Evolutionary conservation across 2,888 invertebrate genomes (phyloP), one percentile per base, ranked within the genome.

Genomic region (Adineta ricciae): DNA sequence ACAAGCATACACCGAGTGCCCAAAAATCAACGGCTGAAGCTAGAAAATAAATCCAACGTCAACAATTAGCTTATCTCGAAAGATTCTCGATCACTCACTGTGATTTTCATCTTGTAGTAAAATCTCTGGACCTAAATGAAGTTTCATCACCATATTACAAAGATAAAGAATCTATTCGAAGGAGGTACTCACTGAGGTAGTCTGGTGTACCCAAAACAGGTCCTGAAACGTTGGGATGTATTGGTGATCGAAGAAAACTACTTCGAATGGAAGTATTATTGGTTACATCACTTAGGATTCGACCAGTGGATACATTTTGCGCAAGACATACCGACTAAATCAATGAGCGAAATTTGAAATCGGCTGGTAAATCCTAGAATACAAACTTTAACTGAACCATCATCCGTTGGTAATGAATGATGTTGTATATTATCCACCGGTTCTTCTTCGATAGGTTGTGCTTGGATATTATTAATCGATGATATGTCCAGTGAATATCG

Each of bases 201-300:
- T 97, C 97, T 0, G 97, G 97, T 0, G 97, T 97, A 0, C 97
- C 97, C 49, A 97, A 91, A 87, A 97, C 95, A 86, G 94, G 92
- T 88, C 94, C 78, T 24, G 41, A 38, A 78, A 21, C 78, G 41
- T n/a, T 41, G 24, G 24, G 38, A 78, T 78, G 38, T 38, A n/a
- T 24, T 38, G 78, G 78, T 41, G 78, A 78, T 78, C 24, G 38
- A 41, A 41, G 7, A 78, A 41, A 78, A 78, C 78, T 78, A 78
- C 78, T 78, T 78, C 78, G 38, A 38, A 78, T n/a, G 16, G 64
- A 64, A 19, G 64, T 64, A 32, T 64, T 64, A 24, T 64, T 64
- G 3, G 41, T 78, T 41, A 78, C 38, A 78, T 78, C 78, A 2
- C 41, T 41, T 41, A 78, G n/a, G n/a, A 41, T 38, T 41, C 38